A percentile compares a stretch with the other conserved stretches of the same genome.
phyloP scores from a whole-genome alignment of 2,888 invertebrate genomes.

The Metopia argyrocephala region DNA sequence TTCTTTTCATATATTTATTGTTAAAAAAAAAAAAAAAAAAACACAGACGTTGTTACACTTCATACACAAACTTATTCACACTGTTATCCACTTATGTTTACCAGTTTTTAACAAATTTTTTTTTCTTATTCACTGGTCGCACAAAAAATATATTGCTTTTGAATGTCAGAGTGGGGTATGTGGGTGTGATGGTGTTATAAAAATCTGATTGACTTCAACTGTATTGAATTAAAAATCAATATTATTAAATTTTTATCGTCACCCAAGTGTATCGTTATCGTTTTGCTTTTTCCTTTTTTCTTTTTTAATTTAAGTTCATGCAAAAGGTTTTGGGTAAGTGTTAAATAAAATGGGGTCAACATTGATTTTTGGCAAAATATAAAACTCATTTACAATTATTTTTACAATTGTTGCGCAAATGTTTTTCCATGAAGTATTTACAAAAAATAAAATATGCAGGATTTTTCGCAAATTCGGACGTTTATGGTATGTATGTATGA shows the following conservation, averaged over 20 bases:
- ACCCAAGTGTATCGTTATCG: not conserved
- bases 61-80: not conserved
- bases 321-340: not conserved
- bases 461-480: no score
- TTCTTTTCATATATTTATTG: not conserved
- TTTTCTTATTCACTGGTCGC: not conserved
- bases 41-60: not conserved
- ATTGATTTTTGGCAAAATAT: no score
- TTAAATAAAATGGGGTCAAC: not conserved
- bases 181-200: not conserved
- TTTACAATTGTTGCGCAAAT: no score
- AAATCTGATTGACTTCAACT: not conserved
- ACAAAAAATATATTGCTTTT: not conserved
- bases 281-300: not conserved
- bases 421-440: no score
- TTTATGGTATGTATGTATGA: no score
- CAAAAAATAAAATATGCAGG: no score
- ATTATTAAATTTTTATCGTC: constrained; percentile 56
- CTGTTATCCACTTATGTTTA: not conserved
- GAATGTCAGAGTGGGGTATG: not conserved
- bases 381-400: no score
- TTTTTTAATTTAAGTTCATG: not conserved
- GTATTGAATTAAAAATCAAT: constrained; percentile 53
- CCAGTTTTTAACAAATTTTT: not conserved
- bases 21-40: constrained; percentile 9